Evolutionary conservation across 2,888 invertebrate genomes (phyloP).

Genomic region (Steinernema hermaphroditum): DNA sequence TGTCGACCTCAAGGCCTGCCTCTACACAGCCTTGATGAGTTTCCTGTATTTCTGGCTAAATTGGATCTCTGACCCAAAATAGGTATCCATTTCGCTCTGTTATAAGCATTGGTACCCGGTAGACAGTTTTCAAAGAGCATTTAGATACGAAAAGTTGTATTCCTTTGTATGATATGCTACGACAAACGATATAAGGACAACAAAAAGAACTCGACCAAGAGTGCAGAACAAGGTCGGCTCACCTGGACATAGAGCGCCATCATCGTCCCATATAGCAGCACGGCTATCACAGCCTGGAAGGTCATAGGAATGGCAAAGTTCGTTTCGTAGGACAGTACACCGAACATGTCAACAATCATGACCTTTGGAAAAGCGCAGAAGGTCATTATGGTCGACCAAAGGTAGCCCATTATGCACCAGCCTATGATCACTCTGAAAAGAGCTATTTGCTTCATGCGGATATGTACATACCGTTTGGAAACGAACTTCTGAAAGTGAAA

Average conservation of each 20-base stretch:
- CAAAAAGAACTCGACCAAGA: too few species aligned
- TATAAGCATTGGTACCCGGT: too few species aligned
- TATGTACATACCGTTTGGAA: not conserved
- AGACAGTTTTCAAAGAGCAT: too few species aligned
- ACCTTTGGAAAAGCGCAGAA: not conserved
- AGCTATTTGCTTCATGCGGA: not conserved
- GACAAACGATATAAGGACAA: too few species aligned
- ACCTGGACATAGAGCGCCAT: not conserved
- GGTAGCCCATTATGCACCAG: not conserved
- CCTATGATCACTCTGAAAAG: not conserved
- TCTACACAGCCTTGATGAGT: too few species aligned
- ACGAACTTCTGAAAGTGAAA: not conserved
- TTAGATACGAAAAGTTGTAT: too few species aligned
- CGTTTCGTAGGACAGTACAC: not conserved
- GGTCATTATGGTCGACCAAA: not conserved
- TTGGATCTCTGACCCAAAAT: too few species aligned
- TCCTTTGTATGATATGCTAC: too few species aligned
- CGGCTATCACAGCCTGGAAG: not conserved
- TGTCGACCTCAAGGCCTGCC: too few species aligned
- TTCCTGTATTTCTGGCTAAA: too few species aligned
- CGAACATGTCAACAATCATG: not conserved
- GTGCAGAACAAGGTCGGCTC: too few species aligned
- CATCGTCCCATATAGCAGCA: not conserved
- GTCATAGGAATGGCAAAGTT: constrained; percentile 4
- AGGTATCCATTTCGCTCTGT: too few species aligned